A percentile compares a stretch with the other conserved stretches of the same genome.
phyloP scores from a whole-genome alignment of 2,113 vertebrate species.

The Heterocephalus glaber region DNA sequence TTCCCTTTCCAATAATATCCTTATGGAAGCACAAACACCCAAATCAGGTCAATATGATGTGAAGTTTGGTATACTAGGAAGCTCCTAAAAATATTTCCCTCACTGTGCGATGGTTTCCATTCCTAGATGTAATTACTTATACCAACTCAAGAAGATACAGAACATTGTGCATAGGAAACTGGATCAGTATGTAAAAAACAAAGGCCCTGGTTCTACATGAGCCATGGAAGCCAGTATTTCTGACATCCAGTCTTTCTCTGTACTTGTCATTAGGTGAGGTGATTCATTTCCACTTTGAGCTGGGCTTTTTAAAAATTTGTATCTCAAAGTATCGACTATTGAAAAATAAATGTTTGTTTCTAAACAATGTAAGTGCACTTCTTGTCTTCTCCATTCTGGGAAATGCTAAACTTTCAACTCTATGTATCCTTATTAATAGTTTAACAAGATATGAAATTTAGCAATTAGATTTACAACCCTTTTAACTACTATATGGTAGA shows the following conservation, averaged over 20 bases:
- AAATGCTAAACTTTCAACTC: conserved; percentile 58
- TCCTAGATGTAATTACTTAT: neutral
- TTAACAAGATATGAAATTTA: conserved; percentile 73
- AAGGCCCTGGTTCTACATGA: neutral
- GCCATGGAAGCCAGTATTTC: neutral
- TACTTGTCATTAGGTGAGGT: neutral
- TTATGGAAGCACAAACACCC: neutral
- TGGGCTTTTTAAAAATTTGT: neutral
- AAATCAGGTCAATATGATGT: neutral
- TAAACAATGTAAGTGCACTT: neutral
- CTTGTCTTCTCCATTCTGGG: neutral
- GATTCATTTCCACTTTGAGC: neutral
- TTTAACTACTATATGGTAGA: conserved; percentile 69
- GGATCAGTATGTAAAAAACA: neutral
- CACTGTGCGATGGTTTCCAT: neutral
- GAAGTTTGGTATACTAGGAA: neutral
- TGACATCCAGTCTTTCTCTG: neutral
- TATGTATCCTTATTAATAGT: conserved; percentile 63
- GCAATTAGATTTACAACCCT: conserved; percentile 67
- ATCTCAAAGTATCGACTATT: neutral
- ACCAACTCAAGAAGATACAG: neutral
- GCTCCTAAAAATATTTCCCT: neutral
- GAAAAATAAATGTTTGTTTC: conserved; percentile 29
- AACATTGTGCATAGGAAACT: neutral
- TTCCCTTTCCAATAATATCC: neutral